Percentiles rank a stretch among this genome's conserved stretches.
Conservation (phyloP, 2,888 invertebrate species). For the Phaonia tiefii region DNA sequence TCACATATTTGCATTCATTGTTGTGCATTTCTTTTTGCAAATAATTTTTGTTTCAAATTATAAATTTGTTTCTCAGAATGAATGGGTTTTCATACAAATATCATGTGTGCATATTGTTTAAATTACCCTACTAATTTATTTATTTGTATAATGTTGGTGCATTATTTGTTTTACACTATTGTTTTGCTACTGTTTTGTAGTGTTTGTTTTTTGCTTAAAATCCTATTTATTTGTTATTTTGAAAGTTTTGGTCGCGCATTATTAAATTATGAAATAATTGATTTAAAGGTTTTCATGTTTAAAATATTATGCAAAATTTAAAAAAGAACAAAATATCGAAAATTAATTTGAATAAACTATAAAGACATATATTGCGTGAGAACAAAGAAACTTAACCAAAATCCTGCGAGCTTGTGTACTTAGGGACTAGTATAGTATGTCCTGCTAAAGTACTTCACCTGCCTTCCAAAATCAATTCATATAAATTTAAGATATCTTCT, state of each 20-base stretch:
- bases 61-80: background rate
- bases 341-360: background rate
- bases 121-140: constrained; percentile 14
- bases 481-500: no score
- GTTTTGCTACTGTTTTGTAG: background rate
- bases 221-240: constrained; percentile 1
- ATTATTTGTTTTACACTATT: background rate
- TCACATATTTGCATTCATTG: background rate
- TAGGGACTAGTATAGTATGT: no score
- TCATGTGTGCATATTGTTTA: constrained; percentile 6
- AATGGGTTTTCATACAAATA: background rate
- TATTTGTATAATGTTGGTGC: constrained; percentile 10
- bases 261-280: background rate
- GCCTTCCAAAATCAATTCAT: no score
- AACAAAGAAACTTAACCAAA: no score
- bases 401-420: no score
- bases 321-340: background rate
- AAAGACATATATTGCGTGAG: no score
- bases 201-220: no score
- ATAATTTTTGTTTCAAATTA: background rate
- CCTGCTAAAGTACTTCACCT: no score
- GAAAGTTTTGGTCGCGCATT: background rate
- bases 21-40: background rate
- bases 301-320: background rate
- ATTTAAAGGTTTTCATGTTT: background rate